These are phyloP conservation scores for Drepanosiphum platanoidis DNA, from an alignment of 2,888 invertebrate genomes.

Conservation along the genomic window DNA sequence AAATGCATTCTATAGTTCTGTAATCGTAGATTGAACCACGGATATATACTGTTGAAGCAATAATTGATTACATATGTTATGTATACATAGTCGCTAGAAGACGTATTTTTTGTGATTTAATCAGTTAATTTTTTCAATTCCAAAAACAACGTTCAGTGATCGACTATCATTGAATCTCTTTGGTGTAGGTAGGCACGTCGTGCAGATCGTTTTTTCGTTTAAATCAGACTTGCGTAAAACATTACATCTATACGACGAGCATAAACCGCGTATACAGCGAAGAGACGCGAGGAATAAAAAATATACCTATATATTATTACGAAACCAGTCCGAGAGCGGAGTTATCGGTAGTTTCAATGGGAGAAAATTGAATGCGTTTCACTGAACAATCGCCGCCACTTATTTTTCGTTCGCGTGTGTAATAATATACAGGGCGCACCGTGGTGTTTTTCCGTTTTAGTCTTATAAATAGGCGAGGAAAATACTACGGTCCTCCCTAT, in stretches of 20 bases:
- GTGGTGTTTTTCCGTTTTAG: neutral
- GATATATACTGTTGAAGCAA: neutral
- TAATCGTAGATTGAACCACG: neutral
- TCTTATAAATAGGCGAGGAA: neutral
- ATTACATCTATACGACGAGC: neutral
- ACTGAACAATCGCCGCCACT: conserved; percentile 6
- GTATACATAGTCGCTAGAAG: neutral
- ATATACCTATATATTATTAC: conserved; percentile 14
- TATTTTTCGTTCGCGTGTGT: conserved; percentile 31
- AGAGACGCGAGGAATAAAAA: neutral
- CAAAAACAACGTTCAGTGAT: neutral
- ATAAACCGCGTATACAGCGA: neutral
- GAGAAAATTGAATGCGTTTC: conserved; percentile 43
- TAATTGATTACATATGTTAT: neutral
- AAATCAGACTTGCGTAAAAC: neutral
- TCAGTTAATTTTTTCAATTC: conserved; percentile 10
- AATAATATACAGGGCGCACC: neutral
- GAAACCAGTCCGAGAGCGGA: conserved; percentile 29
- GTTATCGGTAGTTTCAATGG: conserved; percentile 31
- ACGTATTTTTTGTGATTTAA: neutral
- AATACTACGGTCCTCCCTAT: neutral
- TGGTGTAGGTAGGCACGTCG: neutral
- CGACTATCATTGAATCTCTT: neutral
- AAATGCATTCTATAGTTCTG: neutral
- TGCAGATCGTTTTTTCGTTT: neutral